Evolutionary conservation across 2,888 invertebrate species (phyloP), one percentile per base, ranked within the genome.

Genomic region (Apamea crenata): DNA sequence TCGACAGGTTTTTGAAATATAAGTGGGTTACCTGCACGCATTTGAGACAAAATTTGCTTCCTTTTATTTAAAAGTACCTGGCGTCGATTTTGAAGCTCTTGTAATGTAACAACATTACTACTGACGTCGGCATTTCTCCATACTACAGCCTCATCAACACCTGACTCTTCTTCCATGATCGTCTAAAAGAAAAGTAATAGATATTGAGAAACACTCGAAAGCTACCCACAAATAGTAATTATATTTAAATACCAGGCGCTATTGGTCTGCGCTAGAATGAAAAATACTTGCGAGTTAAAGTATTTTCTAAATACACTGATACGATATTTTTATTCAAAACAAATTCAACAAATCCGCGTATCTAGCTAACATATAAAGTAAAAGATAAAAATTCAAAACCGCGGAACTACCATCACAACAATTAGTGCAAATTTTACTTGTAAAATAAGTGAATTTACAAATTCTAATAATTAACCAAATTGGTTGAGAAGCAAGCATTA

Each of bases 21-120:
- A 21, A 21, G 12, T 12, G 63, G 29, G 1, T 63, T 63, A 29
- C 63, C 63, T 8, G 3, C 18, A 6, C 63, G 61, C 29, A 2
- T 12, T 65, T 65, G 25, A 25, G 36, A 12, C 21, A 66, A 40
- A 36, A 66, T 66, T 10, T 2, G 36, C 12, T 66, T 66, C 25
- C 65, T 66, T 36, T 66, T 40, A 36, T 25, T 66, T 40, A 36
- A 0, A 66, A 66, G 65, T 40, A 1, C 65, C 65, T 66, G 36
- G 65, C 25, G 36, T 25, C 65, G 25, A 66, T 66, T 36, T 36
- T 66, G 65, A 66, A 66, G 65, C 65, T 66, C 25, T 66, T 66
- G 25, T 66, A 66, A 2, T 6, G 65, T 66, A 25, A 66, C 25
- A 66, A 36, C 65, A 40, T 66, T 66, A 65, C 6, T 21, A 65